Evolutionary conservation across 2,797 vertebrate species (phyloP), one percentile per base, ranked within the genome.

Genomic region (Thripadectes ignobilis): DNA sequence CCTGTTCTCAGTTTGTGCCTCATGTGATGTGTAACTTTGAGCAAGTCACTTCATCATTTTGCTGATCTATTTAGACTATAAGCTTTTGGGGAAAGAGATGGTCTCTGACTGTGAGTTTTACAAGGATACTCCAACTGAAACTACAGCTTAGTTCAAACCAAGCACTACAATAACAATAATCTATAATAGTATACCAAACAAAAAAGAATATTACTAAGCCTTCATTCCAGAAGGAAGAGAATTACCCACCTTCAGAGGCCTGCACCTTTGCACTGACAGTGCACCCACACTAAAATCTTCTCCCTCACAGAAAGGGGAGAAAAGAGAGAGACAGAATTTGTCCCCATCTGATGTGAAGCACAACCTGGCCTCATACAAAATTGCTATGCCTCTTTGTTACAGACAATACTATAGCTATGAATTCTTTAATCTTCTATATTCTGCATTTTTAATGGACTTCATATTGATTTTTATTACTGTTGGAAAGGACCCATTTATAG

Each of bases 371-470:
- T 80, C 65, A 39, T 2, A 52, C 14, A 75, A 91, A 85, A 76
- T 65, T 91, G 8, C 45, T 74, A 6, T 82, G 32, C 24, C 14
- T 80, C 21, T 66, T 83, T 67, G 38, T 67, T 79, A 9, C 46
- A 63, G 59, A 85, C 87, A 82, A 89, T 73, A 61, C 41, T 63
- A 54, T 17, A 39, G 46, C 43, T 88, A 88, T 83, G 45, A 89
- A 92, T 79, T 77, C 78, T 94, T 92, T 88, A 88, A 85, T 95
- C 79, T 91, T 95, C 72, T 83, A 45, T n/a, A 74, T 88, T 89
- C 57, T 68, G 27, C 73, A 65, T 95, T 89, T 89, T 93, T 89
- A 95, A 77, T 90, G 49, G 46, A 1, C 10, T 72, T 95, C 4
- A 0, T 85, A 85, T 88, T 92, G 91, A 95, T 92, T 88, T 95